Base-by-base conservation (phyloP, 2,797 vertebrate genomes). In the Salarias fasciatus region DNA sequence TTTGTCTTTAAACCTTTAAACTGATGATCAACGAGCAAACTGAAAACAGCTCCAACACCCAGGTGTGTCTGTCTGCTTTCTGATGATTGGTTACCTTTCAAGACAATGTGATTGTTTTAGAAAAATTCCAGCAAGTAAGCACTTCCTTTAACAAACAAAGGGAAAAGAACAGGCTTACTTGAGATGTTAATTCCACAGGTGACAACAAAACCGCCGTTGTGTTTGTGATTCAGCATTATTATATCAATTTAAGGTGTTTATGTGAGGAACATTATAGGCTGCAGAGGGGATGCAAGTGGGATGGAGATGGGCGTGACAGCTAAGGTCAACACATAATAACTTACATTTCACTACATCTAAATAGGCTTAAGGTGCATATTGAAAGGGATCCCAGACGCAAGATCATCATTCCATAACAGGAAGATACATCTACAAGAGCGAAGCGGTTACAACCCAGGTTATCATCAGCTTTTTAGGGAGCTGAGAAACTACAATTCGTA, bases 291-390 rank as follows among this genome's bases (percentile, higher is more conserved):
- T 38, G 2, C 33, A 35, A 6, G 6, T 47, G 33, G 43, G 36
- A 43, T 40, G 31, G 11, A 74, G 63, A 91, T 89, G 85, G 84
- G 82, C 84, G 87, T 84, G 82, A 75, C 84, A 57, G 18, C 0
- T 8, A 4, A 29, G 29, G 36, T 6, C 12, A 55, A 70, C 40
- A 66, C 43, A 53, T 42, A 82, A 46, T 58, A 1, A 31, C 14
- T 11, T 43, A 1, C 2, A 38, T 50, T 38, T 11, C 8, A 47
- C 5, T 9, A 1, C 5, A 3, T n/a, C 9, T 5, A 66, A 46
- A 48, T 1, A 30, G 12, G 24, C 41, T 57, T 15, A 6, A 30
- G 38, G 6, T 13, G n/a, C 9, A 0, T 30, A 40, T 28, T 3
- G 48, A n/a, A 11, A 14, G 5, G 1, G 5, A 38, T n/a, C 30